Evolutionary conservation across 2,797 vertebrate species (phyloP), one percentile per base, ranked within the genome.

Genomic region (Girardinus metallicus): DNA sequence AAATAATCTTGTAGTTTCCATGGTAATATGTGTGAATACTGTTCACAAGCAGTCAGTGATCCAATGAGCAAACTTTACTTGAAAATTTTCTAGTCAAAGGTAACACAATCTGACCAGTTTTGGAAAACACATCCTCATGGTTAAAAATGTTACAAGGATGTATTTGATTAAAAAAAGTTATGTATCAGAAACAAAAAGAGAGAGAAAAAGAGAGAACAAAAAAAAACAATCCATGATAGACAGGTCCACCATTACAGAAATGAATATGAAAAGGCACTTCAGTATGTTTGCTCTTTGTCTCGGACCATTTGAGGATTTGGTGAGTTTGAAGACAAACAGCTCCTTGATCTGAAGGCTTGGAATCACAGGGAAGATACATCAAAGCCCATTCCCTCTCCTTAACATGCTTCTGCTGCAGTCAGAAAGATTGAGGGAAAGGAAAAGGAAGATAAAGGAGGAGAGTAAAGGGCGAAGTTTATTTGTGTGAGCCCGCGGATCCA

Each of bases 321-420:
- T 85, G 89, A 91, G 92, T 90, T 90, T 85, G 78, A 92, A 94
- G 93, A 94, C 93, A 94, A 95, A 94, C 92, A 85, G 47, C 79
- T 85, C 91, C 93, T 94, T 94, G 92, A 96, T 96, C 93, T 95
- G 89, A 93, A 91, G 86, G 89, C 92, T 93, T 79, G 71, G 87
- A 91, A 92, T 92, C 88, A 85, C 73, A 82, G 83, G 91, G 89
- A 81, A 90, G 83, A 91, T 78, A 94, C 92, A 95, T 95, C 93
- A 95, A 95, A 95, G 94, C 84, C 77, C 31, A 62, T 57, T 85
- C 84, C 84, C 79, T 81, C 83, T 87, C 82, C 82, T 79, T 76
- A 78, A 88, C 81, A 90, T 71, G 77, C 85, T 90, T 89, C 86
- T 39, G 72, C 86, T 89, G 23, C 87, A 87, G 80, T 86, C 82